phyloP scores from a whole-genome alignment of 1,140 invertebrate species.

The Drosophila burlai region DNA sequence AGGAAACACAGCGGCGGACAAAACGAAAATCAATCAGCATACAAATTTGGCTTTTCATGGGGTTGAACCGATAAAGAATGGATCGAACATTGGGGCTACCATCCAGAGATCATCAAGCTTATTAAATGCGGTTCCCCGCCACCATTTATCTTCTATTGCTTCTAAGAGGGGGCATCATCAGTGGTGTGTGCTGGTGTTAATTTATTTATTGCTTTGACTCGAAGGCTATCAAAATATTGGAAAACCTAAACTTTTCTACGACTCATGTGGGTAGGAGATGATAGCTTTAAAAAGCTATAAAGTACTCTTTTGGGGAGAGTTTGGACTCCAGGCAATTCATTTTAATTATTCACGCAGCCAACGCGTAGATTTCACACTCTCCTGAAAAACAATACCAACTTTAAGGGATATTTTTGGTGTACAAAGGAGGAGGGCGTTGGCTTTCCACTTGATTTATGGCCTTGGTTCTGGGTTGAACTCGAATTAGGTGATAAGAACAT shows the following conservation, averaged over 20 bases:
- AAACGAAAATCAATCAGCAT: conserved; percentile 70
- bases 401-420: conserved; percentile 9
- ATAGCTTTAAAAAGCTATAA: conserved; percentile 77
- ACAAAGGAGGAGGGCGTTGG: conserved; percentile 5
- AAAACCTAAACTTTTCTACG: conserved; percentile 24
- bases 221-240: conserved; percentile 69
- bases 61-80: conserved; percentile 17
- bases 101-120: conserved; percentile 58
- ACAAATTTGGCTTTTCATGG: conserved; percentile 52
- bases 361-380: conserved; percentile 70
- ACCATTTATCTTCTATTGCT: conserved; percentile 47
- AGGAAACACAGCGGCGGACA: conserved; percentile 8
- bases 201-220: conserved; percentile 76
- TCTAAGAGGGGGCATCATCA: conserved; percentile 23
- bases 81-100: conserved; percentile 4
- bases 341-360: conserved; percentile 78
- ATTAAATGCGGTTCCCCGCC: conserved; percentile 36
- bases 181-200: conserved; percentile 50
- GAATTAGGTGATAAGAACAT: conserved; percentile 79
- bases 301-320: conserved; percentile 15
- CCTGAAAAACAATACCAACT: conserved; percentile 46
- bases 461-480: conserved; percentile 36
- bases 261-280: conserved; percentile 27
- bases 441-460: conserved; percentile 78
- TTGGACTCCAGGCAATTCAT: conserved; percentile 62